These are phyloP conservation scores for Lasius platythorax DNA, from an alignment of 2,888 invertebrate species.

Conservation along the genomic window DNA sequence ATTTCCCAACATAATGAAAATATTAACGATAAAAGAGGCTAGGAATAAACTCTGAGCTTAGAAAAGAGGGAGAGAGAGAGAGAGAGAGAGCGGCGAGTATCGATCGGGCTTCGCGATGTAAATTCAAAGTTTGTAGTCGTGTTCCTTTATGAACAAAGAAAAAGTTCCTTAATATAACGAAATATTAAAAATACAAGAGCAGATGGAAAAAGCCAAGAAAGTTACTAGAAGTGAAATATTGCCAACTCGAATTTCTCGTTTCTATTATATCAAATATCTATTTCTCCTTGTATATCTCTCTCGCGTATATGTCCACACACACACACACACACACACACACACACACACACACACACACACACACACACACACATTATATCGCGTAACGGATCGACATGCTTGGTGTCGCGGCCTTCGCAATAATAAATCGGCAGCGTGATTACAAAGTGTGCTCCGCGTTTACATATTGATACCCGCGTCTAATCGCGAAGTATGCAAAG, in stretches of 20 bases:
- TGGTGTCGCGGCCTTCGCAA: neutral
- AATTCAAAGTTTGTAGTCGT: slow-evolving; percentile 2
- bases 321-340: too few relatives aligned
- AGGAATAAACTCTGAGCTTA: neutral
- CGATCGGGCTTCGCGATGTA: neutral
- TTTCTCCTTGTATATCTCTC: neutral
- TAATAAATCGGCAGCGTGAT: slow-evolving; percentile 19
- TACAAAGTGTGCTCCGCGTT: slow-evolving; percentile 20
- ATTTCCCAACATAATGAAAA: neutral
- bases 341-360: too few relatives aligned
- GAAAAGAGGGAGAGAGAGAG: neutral
- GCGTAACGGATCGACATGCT: neutral
- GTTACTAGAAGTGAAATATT: neutral
- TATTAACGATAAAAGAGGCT: neutral
- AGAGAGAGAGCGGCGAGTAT: neutral
- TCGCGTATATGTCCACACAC: neutral
- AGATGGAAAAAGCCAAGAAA: neutral
- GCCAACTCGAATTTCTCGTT: neutral
- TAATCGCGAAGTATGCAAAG: slow-evolving; percentile 48
- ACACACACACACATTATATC: neutral
- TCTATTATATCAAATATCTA: neutral
- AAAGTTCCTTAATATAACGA: neutral
- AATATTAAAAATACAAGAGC: neutral
- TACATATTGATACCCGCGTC: slow-evolving; percentile 45
- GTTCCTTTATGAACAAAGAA: slow-evolving; percentile 14